Evolutionary conservation across 2,888 invertebrate species (phyloP).

Genomic region (Stenotaenia linearis): DNA sequence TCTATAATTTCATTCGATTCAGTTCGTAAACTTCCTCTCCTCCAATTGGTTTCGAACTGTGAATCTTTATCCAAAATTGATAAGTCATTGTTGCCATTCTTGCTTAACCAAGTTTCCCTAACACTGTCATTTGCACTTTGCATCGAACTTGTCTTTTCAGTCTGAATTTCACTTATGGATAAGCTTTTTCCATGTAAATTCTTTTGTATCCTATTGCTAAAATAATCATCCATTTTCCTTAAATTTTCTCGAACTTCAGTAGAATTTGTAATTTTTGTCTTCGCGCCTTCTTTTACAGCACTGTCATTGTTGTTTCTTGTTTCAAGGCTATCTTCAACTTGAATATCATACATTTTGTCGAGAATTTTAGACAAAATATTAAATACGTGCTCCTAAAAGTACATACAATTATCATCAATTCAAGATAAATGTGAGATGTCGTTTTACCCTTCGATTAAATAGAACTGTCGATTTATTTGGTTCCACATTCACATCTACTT

Average conservation of each 20-base stretch:
- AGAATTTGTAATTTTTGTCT: neutral
- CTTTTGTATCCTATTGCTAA: neutral
- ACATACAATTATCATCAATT: neutral
- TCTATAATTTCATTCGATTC: neutral
- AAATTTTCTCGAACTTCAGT: neutral
- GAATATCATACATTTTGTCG: neutral
- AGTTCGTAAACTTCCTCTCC: neutral
- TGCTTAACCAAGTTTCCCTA: neutral
- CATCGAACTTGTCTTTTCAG: neutral
- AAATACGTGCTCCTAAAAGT: neutral
- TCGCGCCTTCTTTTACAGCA: too few relatives aligned
- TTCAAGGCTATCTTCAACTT: neutral
- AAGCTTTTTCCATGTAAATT: too few relatives aligned
- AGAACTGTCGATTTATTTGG: conserved; percentile 57
- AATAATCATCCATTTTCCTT: neutral
- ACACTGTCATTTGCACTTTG: neutral
- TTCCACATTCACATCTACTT: conserved; percentile 57
- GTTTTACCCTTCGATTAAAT: conserved; percentile 51
- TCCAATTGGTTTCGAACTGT: neutral
- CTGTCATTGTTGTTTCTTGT: neutral
- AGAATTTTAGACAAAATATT: neutral
- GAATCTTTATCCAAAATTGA: neutral
- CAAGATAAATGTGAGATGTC: neutral
- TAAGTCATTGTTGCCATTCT: neutral
- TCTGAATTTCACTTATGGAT: neutral